A percentile compares a stretch with the other conserved stretches of the same genome.
phyloP scores from a whole-genome alignment of 92 coral and sea anemone species.

The Anthopleura xanthogrammica region DNA sequence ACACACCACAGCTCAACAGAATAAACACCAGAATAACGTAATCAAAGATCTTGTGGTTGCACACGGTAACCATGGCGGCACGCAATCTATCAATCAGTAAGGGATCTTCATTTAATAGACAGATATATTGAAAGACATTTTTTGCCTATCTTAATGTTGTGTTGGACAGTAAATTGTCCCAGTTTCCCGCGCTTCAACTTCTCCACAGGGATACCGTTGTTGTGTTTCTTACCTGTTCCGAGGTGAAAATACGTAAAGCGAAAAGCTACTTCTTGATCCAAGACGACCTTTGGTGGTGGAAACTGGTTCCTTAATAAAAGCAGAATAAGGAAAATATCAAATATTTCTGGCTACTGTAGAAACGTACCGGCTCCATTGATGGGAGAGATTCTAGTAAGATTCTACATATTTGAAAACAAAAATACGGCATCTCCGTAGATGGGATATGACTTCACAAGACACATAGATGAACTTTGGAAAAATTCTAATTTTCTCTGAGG shows the following conservation, averaged over 20 bases:
- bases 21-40: conserved; percentile 83
- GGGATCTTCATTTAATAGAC: not conserved
- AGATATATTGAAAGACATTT: no score
- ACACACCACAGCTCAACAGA: conserved; percentile 76
- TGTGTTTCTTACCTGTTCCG: conserved; percentile 59
- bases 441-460: not conserved
- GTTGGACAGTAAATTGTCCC: no score
- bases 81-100: conserved; percentile 62
- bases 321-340: not conserved
- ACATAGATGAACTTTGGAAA: not conserved
- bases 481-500: not conserved
- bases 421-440: no score
- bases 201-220: not conserved
- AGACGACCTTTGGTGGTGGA: not conserved
- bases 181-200: not conserved
- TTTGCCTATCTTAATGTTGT: no score
- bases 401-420: no score
- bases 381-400: no score
- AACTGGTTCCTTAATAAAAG: not conserved
- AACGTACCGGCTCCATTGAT: no score
- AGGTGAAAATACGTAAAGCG: conserved; percentile 68
- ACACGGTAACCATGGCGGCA: conserved; percentile 39
- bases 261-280: conserved; percentile 49
- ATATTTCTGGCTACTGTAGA: not conserved
- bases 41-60: conserved; percentile 81